phyloP scores from a whole-genome alignment of 2,113 vertebrate species.

The Tetrax tetrax region DNA sequence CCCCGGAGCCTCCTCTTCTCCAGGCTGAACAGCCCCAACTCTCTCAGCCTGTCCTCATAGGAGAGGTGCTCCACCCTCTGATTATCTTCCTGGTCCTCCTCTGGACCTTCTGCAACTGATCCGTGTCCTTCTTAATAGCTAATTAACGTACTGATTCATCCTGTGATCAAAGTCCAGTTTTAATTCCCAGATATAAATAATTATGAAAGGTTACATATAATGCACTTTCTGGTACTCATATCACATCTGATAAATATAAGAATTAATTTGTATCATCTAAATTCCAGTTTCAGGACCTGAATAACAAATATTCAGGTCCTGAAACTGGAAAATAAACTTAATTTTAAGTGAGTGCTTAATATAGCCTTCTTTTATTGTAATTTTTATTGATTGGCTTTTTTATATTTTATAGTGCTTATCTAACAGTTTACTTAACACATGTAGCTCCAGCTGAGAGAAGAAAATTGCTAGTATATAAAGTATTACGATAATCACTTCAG shows the following conservation, averaged over 20 bases:
- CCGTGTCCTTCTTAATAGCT: background rate
- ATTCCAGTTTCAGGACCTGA: no score
- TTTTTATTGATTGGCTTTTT: background rate
- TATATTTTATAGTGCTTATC: background rate
- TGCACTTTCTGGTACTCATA: background rate
- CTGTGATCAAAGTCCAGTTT: background rate
- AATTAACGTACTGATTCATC: background rate
- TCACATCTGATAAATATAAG: background rate
- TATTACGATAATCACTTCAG: background rate
- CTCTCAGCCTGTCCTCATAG: no score
- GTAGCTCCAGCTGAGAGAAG: background rate
- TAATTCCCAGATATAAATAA: background rate
- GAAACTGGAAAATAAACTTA: background rate
- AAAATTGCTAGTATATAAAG: background rate
- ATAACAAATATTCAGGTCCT: background rate
- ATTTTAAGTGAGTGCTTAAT: background rate
- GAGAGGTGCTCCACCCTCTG: no score
- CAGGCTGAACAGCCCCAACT: no score
- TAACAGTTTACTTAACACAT: background rate
- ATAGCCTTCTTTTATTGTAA: background rate
- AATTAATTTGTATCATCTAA: background rate
- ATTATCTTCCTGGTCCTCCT: no score
- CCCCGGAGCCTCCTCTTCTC: no score
- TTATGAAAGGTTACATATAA: background rate
- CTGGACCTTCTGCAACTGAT: no score